Base-by-base conservation (phyloP, 2,113 vertebrate genomes). In the Gallinago jamesoni region DNA sequence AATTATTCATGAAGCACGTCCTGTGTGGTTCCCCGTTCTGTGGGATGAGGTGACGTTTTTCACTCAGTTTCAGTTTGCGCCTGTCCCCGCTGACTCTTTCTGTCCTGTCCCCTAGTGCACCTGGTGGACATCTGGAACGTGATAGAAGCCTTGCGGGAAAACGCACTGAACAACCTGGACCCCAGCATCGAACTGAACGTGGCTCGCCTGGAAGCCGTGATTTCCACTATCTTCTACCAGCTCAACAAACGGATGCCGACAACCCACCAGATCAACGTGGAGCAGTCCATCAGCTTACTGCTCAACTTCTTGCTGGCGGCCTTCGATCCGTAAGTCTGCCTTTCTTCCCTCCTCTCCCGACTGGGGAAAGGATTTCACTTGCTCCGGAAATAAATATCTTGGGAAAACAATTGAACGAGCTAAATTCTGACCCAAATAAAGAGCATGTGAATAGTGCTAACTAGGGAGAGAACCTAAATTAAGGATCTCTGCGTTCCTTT, bases 41-140 rank as follows among this genome's bases (percentile, higher is more conserved):
- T 47, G 43, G 31, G 33, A 39, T 25, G 41, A 57, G 83, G 31
- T 52, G 22, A 31, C 59, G 57, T 48, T 45, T 75, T 63, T 53
- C 70, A 53, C 74, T 81, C 59, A 24, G 56, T 50, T 53, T 35
- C 13, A 39, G 39, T 39, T 39, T 39, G 39, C 8, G 0, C 1
- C 0, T 48, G 47, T 85, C 27, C 24, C 48, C 5, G 0, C 67
- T 92, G 66, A 81, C 64, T 94, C 39, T 94, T 67, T 73, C 96
- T 98, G 87, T 52, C 59, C 95, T 88, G n/a, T 84, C 16, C 84
- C 66, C 24, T 93, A 99, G 99, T 99, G 96, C 99, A 99, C 96
- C 96, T 99, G 98, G 99, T 99, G 82, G 99, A 99, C 97, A 99
- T 99, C 88, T 99, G 99, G 99, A 99, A 99, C 9, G 97, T 99